A percentile compares a stretch with the other conserved stretches of the same genome.
Evolutionary conservation across 2,888 invertebrate genomes (phyloP).

Genomic region (Cataglyphis livida): DNA sequence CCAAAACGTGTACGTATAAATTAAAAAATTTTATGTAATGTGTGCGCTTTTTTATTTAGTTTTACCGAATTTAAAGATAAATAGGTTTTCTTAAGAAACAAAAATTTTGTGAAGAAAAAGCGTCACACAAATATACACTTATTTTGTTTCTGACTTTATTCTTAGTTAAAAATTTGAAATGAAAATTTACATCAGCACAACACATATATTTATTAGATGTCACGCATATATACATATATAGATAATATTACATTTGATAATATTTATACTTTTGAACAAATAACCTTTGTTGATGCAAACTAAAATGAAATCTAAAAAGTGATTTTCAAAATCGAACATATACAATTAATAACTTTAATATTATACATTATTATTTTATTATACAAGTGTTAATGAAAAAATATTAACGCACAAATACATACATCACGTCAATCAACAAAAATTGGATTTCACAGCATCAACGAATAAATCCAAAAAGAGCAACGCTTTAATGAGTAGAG

Average conservation of each 20-base stretch:
- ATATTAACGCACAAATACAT: neutral
- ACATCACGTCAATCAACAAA: neutral
- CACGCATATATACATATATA: neutral
- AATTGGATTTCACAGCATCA: neutral
- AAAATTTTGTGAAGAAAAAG: neutral
- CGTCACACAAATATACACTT: neutral
- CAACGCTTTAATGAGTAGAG: neutral
- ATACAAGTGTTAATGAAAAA: neutral
- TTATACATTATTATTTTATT: too few species aligned
- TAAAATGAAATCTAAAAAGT: neutral
- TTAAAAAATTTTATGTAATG: neutral
- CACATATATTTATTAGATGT: neutral
- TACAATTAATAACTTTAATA: neutral
- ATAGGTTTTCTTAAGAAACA: neutral
- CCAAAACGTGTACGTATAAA: conserved; percentile 14
- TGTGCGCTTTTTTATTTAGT: neutral
- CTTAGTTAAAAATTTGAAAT: neutral
- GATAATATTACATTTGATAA: neutral
- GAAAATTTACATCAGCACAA: neutral
- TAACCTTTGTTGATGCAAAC: neutral
- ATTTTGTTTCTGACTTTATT: neutral
- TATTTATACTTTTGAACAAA: neutral
- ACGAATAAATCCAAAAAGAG: neutral
- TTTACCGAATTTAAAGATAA: neutral
- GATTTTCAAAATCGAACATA: neutral